phyloP scores from a whole-genome alignment of 2,797 vertebrate genomes.

The Notolabrus celidotus region DNA sequence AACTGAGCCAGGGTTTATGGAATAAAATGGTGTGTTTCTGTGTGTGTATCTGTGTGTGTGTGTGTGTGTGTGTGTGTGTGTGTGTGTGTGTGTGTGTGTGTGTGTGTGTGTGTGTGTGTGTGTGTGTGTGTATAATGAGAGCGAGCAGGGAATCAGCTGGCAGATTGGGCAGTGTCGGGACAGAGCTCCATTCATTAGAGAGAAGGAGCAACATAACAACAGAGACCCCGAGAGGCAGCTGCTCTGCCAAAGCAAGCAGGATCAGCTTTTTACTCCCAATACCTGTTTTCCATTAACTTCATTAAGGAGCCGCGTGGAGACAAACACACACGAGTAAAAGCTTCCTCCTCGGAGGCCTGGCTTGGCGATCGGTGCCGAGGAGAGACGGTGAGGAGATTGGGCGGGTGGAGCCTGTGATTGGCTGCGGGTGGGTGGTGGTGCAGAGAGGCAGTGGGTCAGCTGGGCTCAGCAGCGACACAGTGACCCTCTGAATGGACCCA shows the following conservation, averaged over 20 bases:
- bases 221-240: slow-evolving; percentile 3
- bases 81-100: slow-evolving; percentile 14
- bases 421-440: slow-evolving; percentile 46
- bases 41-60: too few species aligned
- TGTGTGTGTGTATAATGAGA: slow-evolving; percentile 23
- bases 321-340: slow-evolving; percentile 14
- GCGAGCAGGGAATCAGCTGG: slow-evolving; percentile 38
- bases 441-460: slow-evolving; percentile 55
- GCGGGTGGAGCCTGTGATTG: slow-evolving; percentile 55
- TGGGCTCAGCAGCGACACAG: slow-evolving; percentile 36
- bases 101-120: slow-evolving; percentile 17
- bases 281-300: slow-evolving; percentile 35
- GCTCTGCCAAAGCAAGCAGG: slow-evolving; percentile 29
- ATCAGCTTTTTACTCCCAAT: slow-evolving; percentile 27
- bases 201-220: slow-evolving; percentile 29
- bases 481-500: slow-evolving; percentile 44
- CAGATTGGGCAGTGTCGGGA: slow-evolving; percentile 32
- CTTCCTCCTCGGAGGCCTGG: slow-evolving; percentile 5
- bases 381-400: not conserved
- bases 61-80: slow-evolving; percentile 12
- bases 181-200: slow-evolving; percentile 56
- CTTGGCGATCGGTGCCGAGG: slow-evolving; percentile 13
- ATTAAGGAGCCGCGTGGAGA: slow-evolving; percentile 11
- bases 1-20: slow-evolving; percentile 7
- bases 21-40: slow-evolving; percentile 7